These are phyloP conservation scores for Merops nubicus DNA, from an alignment of 2,113 vertebrate genomes.

Conservation along the genomic window DNA sequence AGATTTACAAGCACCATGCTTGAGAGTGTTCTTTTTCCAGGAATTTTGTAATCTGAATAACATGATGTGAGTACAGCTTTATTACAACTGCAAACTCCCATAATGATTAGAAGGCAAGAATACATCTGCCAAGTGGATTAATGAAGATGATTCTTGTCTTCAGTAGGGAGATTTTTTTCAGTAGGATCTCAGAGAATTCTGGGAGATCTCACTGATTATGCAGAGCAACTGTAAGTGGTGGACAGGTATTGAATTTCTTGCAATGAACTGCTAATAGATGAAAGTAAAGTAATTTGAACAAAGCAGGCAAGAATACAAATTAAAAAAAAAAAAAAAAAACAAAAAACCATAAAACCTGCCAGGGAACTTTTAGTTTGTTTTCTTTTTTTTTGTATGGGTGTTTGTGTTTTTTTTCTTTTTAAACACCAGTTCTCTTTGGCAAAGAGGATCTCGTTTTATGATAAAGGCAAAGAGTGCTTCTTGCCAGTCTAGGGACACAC, in stretches of 20 bases:
- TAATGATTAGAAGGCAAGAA: conserved; percentile 34
- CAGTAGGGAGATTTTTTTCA: neutral
- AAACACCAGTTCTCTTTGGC: neutral
- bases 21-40: neutral
- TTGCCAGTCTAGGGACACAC: neutral
- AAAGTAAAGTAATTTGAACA: neutral
- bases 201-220: neutral
- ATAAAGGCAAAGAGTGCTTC: neutral
- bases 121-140: neutral
- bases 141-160: conserved; percentile 38
- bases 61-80: conserved; percentile 7
- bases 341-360: neutral
- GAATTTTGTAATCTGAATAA: conserved; percentile 28
- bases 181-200: neutral
- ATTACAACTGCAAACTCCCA: conserved; percentile 44
- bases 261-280: neutral
- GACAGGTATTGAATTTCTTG: neutral
- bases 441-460: neutral
- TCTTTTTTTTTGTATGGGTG: no score
- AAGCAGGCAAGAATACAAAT: neutral
- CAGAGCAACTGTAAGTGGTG: neutral
- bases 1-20: neutral
- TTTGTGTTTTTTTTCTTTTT: no score
- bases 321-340: no score
- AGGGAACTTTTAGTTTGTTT: no score